phyloP scores from a whole-genome alignment of 64 coral and sea anemone genomes.

The Montipora capricornis region DNA sequence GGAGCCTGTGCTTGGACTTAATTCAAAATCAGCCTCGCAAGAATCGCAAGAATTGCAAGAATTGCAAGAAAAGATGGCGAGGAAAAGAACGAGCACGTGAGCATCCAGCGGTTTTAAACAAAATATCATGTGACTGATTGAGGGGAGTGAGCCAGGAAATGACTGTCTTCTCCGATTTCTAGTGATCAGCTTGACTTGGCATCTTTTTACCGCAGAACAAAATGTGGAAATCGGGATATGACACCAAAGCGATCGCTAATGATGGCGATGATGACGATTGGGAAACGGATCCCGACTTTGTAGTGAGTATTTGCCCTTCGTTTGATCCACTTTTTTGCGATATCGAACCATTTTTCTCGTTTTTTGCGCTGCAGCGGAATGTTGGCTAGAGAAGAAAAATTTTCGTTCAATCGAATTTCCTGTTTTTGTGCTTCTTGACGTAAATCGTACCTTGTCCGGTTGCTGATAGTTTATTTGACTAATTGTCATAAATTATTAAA shows the following conservation, averaged over 20 bases:
- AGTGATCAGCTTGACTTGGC: not conserved
- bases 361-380: not conserved
- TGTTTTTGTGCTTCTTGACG: not conserved
- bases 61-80: no score
- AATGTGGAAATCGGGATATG: constrained; percentile 96
- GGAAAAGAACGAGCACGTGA: not conserved
- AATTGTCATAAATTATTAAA: not conserved
- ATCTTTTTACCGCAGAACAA: not conserved
- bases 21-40: no score
- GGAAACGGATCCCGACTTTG: constrained; percentile 99
- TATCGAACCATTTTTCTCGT: not conserved
- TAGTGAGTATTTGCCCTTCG: constrained; percentile 67
- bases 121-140: constrained; percentile 18
- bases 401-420: not conserved
- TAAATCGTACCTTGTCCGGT: not conserved
- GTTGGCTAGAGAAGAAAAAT: not conserved
- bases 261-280: constrained; percentile 91
- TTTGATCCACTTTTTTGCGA: not conserved
- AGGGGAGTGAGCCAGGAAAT: constrained; percentile 50
- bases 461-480: not conserved
- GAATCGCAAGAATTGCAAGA: not conserved
- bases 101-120: constrained; percentile 35
- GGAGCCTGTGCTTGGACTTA: no score
- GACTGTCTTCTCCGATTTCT: not conserved
- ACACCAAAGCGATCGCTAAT: constrained; percentile 58